A percentile compares a stretch with the other conserved stretches of the same genome.
Conservation (phyloP, 2,888 invertebrate species). For the Dendrolimus houi region DNA sequence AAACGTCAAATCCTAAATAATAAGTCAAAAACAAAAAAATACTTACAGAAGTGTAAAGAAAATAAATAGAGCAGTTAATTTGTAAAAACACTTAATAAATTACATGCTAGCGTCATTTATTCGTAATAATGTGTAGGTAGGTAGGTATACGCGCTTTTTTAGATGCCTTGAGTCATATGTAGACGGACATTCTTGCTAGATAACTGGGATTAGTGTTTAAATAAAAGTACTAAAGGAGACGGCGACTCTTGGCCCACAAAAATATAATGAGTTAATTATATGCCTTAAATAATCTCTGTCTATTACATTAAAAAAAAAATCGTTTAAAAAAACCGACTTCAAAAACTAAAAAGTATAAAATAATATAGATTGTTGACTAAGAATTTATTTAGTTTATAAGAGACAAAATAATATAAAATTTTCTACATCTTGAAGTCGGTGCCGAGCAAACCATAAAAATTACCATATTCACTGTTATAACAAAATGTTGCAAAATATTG, state of each 20-base stretch:
- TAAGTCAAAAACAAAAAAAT: not conserved
- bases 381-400: too few relatives aligned
- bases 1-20: not conserved
- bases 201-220: not conserved
- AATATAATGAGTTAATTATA: too few relatives aligned
- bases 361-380: too few relatives aligned
- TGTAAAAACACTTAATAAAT: not conserved
- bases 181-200: not conserved
- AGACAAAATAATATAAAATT: too few relatives aligned
- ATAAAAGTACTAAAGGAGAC: not conserved
- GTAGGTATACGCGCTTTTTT: not conserved
- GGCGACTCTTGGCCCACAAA: not conserved
- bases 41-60: not conserved
- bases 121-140: not conserved
- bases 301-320: too few relatives aligned
- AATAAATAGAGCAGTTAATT: not conserved
- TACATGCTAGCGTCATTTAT: not conserved
- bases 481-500: too few relatives aligned
- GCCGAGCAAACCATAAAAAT: too few relatives aligned
- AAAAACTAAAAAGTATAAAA: too few relatives aligned
- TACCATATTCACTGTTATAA: too few relatives aligned
- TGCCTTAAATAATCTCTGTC: too few relatives aligned
- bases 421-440: too few relatives aligned
- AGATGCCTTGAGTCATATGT: not conserved
- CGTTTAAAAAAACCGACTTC: too few relatives aligned